Percentiles rank a stretch among this genome's conserved stretches.
These are phyloP conservation scores for Wiebesia pumilae DNA, from an alignment of 1,140 invertebrate genomes.

Conservation along the genomic window DNA sequence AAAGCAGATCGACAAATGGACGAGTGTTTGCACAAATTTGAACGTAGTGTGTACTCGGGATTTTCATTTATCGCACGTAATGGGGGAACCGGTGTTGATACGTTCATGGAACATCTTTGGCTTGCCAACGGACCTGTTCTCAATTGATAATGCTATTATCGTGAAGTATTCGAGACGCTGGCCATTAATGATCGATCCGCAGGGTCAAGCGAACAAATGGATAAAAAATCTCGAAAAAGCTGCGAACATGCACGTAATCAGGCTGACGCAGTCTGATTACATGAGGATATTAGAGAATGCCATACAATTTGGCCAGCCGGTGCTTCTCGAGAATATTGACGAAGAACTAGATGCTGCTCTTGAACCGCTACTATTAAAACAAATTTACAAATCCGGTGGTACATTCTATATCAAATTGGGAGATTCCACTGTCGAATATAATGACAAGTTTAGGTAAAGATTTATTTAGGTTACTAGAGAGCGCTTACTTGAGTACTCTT, in stretches of 20 bases:
- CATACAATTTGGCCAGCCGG: slow-evolving; percentile 94
- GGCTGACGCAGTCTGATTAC: slow-evolving; percentile 88
- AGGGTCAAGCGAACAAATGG: slow-evolving; percentile 96
- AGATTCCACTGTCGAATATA: slow-evolving; percentile 89
- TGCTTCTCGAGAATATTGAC: slow-evolving; percentile 88
- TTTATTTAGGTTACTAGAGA: neutral
- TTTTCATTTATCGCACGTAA: slow-evolving; percentile 84
- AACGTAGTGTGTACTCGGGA: slow-evolving; percentile 86
- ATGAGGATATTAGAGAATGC: slow-evolving; percentile 91
- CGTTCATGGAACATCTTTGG: slow-evolving; percentile 94
- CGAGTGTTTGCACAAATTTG: slow-evolving; percentile 78
- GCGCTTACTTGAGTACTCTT: too few relatives aligned
- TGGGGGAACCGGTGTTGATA: slow-evolving; percentile 91
- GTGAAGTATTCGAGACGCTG: slow-evolving; percentile 87
- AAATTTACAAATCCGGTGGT: slow-evolving; percentile 92
- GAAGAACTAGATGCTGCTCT: slow-evolving; percentile 94
- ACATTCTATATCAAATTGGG: slow-evolving; percentile 87
- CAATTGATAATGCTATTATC: slow-evolving; percentile 95
- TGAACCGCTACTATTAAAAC: slow-evolving; percentile 90
- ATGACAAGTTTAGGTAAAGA: slow-evolving; percentile 86
- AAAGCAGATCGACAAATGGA: slow-evolving; percentile 85
- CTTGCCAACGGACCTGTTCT: slow-evolving; percentile 91
- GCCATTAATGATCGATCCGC: slow-evolving; percentile 96
- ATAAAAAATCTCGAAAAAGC: slow-evolving; percentile 95
- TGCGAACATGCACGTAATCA: slow-evolving; percentile 87